A percentile compares a stretch with the other conserved stretches of the same genome.
Evolutionary conservation across 2,888 invertebrate species (phyloP).

Genomic region (Hermaeophaga mercurialis): DNA sequence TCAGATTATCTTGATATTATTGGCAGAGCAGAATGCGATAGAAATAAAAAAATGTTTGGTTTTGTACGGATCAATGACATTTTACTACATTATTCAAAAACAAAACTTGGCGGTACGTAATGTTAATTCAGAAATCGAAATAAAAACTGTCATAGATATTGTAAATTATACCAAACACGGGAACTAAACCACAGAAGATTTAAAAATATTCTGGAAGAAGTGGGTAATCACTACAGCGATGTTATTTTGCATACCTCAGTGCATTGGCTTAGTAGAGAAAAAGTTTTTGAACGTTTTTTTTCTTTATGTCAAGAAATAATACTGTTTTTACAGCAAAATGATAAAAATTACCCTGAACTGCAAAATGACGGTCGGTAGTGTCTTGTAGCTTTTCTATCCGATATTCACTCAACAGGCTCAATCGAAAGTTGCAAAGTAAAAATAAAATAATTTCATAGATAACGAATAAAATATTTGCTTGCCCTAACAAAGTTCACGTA

Average conservation of each 20-base stretch:
- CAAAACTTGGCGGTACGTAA: neutral
- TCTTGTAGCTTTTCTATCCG: neutral
- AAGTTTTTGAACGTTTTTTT: neutral
- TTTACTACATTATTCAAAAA: neutral
- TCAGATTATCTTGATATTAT: too few relatives aligned
- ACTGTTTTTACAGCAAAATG: neutral
- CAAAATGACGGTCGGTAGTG: neutral
- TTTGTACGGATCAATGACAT: neutral
- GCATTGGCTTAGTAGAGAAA: neutral
- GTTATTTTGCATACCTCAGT: neutral
- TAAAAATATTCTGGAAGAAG: neutral
- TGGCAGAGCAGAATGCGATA: neutral
- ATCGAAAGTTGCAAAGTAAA: too few relatives aligned
- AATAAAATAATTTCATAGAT: too few relatives aligned
- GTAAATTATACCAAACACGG: neutral
- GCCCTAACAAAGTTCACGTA: too few relatives aligned
- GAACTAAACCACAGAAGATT: conserved; percentile 2
- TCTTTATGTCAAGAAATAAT: neutral
- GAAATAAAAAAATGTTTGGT: neutral
- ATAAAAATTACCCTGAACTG: neutral
- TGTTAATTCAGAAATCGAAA: neutral
- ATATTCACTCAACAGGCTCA: neutral
- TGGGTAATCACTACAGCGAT: neutral
- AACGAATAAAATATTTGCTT: too few relatives aligned
- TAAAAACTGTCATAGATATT: neutral